phyloP scores from a whole-genome alignment of 2,113 vertebrate genomes.

The Neoarius graeffei region DNA sequence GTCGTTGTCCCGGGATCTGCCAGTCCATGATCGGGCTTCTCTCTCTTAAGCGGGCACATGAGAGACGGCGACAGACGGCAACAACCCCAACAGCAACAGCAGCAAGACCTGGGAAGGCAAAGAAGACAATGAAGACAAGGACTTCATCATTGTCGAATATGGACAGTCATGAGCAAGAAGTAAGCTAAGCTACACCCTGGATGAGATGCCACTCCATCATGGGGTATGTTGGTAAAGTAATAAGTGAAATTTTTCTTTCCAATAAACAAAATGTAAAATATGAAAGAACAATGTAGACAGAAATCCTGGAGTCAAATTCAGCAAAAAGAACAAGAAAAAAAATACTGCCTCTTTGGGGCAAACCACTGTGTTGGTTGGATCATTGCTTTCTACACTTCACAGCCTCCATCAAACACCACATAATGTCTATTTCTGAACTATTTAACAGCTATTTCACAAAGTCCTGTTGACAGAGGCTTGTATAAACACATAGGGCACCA shows the following conservation, averaged over 20 bases:
- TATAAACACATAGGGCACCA: not conserved
- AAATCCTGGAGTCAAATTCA: not conserved
- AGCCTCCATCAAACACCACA: not conserved
- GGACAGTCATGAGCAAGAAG: too few species aligned
- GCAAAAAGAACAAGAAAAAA: not conserved
- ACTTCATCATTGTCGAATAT: too few species aligned
- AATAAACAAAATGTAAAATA: not conserved
- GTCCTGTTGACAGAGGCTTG: not conserved
- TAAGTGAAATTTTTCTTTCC: not conserved
- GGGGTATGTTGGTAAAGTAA: not conserved
- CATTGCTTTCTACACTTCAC: conserved; percentile 55
- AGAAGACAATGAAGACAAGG: too few species aligned
- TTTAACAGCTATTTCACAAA: not conserved
- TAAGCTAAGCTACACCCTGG: too few species aligned
- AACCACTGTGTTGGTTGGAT: conserved; percentile 57
- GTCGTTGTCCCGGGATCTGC: too few species aligned
- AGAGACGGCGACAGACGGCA: too few species aligned
- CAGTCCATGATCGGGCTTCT: too few species aligned
- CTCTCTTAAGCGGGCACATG: too few species aligned
- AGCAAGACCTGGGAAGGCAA: too few species aligned
- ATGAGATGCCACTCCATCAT: not conserved
- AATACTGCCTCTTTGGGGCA: not conserved
- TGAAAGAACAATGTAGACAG: not conserved
- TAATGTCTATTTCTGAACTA: not conserved
- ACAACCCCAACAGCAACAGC: too few species aligned